These are phyloP conservation scores for Hylaeus volcanicus DNA, from an alignment of 1,140 invertebrate genomes.

Conservation along the genomic window DNA sequence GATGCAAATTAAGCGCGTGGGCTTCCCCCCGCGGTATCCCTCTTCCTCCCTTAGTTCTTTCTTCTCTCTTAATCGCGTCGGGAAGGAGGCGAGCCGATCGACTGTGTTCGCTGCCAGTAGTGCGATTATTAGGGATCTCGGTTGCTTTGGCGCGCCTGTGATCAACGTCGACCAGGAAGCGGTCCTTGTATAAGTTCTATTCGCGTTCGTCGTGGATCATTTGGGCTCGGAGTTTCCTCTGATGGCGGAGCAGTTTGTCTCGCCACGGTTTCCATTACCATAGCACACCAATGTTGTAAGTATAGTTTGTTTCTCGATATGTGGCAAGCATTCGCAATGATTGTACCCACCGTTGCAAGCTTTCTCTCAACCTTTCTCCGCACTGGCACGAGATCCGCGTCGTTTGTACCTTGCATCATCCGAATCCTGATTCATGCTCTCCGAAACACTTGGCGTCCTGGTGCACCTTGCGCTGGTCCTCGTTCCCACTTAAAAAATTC, in stretches of 20 bases:
- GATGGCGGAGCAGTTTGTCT: too few species aligned
- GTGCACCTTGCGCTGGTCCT: too few species aligned
- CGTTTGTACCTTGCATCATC: too few species aligned
- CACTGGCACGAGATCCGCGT: too few species aligned
- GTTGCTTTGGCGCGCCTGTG: slow-evolving; percentile 43
- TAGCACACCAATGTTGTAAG: not conserved
- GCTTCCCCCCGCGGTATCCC: not conserved
- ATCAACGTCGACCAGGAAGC: slow-evolving; percentile 50
- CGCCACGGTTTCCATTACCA: too few species aligned
- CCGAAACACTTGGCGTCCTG: too few species aligned
- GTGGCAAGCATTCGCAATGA: too few species aligned
- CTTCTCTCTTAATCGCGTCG: slow-evolving; percentile 11
- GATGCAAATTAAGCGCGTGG: slow-evolving; percentile 65
- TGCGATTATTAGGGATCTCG: slow-evolving; percentile 55
- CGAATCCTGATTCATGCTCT: too few species aligned
- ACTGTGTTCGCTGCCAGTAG: slow-evolving; percentile 40
- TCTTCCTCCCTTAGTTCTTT: not conserved
- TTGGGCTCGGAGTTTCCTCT: not conserved
- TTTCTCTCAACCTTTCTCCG: too few species aligned
- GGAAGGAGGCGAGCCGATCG: slow-evolving; percentile 17
- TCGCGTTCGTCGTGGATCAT: slow-evolving; percentile 5
- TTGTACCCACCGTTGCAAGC: too few species aligned
- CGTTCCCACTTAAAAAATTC: too few species aligned
- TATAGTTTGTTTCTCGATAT: too few species aligned
- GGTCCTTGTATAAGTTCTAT: slow-evolving; percentile 13